Evolutionary conservation across 2,888 invertebrate species (phyloP), one percentile per base, ranked within the genome.

Genomic region (Oxyteleia sp.): DNA sequence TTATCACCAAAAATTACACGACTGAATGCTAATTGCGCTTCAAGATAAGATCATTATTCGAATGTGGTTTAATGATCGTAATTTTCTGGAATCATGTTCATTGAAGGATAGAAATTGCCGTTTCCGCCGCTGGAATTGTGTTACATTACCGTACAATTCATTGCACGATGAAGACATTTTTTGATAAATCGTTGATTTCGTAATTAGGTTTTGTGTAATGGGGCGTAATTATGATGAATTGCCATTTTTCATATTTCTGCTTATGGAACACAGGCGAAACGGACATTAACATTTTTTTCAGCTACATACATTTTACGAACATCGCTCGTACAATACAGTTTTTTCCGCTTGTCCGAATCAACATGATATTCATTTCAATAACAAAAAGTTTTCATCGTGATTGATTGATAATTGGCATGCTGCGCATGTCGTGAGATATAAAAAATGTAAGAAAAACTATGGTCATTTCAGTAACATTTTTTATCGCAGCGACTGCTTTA

Each of bases 21-120:
- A 7, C 20, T 23, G 23, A 23, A 49, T 16, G 20, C 66, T 51
- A 76, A 76, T 76, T 66, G 38, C 29, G 57, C n/a, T 13, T 18
- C 2, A n/a, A 75, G 75, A 75, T 75, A 57, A 57, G 66, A 26
- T 41, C 38, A 75, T 66, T 75, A 66, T 66, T 45, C 16, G 13
- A 66, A 53, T 26, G 16, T 20, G 15, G 29, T 55, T 29, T 66
- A 64, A 74, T 74, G 63, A 64, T 55, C 51, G 75, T 66, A 23
- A 64, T 75, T 76, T 59, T 66, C 57, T 49, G 57, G 43, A 66
- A 76, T 66, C 75, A 43, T 66, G 57, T 59, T 76, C 66, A 49
- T 26, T 45, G 29, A 41, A 41, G 66, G 72, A 43, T 57, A 43
- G 23, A 61, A 72, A 72, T 35, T 64, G 57, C 16, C 23, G 11